These are phyloP conservation scores for Pleuronectes platessa DNA, from an alignment of 2,113 vertebrate genomes.

Conservation along the genomic window DNA sequence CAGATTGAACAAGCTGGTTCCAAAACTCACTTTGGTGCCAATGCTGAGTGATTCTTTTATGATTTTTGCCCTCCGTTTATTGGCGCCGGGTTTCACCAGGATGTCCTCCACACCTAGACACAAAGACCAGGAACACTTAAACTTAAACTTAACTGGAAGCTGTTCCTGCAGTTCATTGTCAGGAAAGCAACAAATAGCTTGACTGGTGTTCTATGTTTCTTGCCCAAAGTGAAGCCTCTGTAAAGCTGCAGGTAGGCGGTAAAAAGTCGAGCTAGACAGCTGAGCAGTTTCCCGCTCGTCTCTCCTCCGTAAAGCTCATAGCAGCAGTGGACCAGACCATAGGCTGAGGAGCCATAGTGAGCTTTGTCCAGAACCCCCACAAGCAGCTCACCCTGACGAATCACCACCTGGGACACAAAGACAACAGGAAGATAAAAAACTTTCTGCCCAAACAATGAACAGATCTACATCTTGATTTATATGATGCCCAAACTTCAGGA, in stretches of 20 bases:
- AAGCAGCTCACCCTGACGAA: slow-evolving; percentile 90
- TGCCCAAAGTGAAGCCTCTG: slow-evolving; percentile 95
- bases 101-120: slow-evolving; percentile 94
- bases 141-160: background rate
- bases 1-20: background rate
- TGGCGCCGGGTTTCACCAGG: slow-evolving; percentile 88
- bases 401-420: slow-evolving; percentile 85
- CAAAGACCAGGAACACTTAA: background rate
- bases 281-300: slow-evolving; percentile 92
- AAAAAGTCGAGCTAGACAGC: slow-evolving; percentile 94
- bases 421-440: background rate
- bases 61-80: slow-evolving; percentile 84
- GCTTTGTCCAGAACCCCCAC: slow-evolving; percentile 97
- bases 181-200: background rate
- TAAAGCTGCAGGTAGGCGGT: slow-evolving; percentile 96
- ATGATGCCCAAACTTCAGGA: background rate
- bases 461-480: background rate
- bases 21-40: slow-evolving; percentile 85
- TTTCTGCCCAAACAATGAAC: too few species aligned
- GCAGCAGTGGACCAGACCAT: slow-evolving; percentile 96
- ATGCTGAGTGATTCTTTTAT: slow-evolving; percentile 85
- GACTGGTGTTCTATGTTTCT: slow-evolving; percentile 31
- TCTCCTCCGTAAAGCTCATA: slow-evolving; percentile 94
- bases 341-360: slow-evolving; percentile 96
- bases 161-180: too few species aligned